Base-by-base conservation (phyloP, 1,140 invertebrate genomes). In the Campoletis sonorensis region DNA sequence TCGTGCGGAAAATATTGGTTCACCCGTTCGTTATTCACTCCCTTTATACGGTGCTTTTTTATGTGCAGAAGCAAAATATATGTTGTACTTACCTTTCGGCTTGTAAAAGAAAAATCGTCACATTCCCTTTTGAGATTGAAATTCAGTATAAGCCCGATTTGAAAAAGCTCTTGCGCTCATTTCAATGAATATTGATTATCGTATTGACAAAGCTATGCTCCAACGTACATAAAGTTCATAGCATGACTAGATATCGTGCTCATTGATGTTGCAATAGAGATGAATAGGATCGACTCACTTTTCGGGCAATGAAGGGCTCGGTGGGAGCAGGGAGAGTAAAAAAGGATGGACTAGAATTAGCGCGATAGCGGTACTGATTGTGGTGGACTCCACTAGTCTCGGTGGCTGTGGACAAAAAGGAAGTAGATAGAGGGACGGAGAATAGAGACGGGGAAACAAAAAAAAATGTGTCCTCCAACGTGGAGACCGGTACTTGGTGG, bases 381-480 rank as follows among this genome's bases (percentile, higher is more conserved):
- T 15, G 76, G 54, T 45, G 76, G 45, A 78, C 76, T 26, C 61
- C 61, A 78, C 58, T 67, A n/a, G 27, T 33, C 37, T 26, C 37
- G 61, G 76, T 78, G 21, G 58, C 30, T 18, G 27, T 78, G 76
- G 27, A 78, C 76, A 64, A 78, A 78, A 78, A 82, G 72, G 83
- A 82, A 75, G 77, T 45, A 67, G 79, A 81, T 82, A 80, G 84
- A 84, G 79, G 79, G 79, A 83, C 85, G 81, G 83, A 49, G 79
- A 82, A 79, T 82, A 81, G 84, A 85, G 79, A 76, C 72, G 67
- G 75, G 68, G 54, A 5, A 58, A 70, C 45, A 83, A 84, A 81
- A 82, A 81, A 82, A 78, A 79, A 27, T 67, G 79, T 54, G 45
- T 68, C 75, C 51, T n/a, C 51, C 75, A 61, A 61, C 45, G 67